Base-by-base conservation (phyloP, 1,140 invertebrate species). In the Drosophila dunni region DNA sequence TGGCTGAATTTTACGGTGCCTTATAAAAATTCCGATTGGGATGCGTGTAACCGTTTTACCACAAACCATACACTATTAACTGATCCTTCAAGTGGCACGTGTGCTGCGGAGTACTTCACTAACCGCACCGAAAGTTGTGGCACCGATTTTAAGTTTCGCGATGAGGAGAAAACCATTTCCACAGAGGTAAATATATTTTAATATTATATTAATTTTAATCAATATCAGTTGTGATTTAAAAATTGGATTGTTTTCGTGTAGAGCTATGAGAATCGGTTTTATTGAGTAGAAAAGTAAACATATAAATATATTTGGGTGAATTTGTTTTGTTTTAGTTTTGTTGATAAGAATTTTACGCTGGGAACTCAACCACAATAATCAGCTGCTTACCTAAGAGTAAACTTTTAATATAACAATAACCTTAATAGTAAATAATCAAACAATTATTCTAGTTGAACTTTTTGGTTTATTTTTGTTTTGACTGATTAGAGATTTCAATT, bases 1-100 rank as follows among this genome's bases (percentile, higher is more conserved):
- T 96, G 95, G 95, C 67, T 95, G 2, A 48, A 88, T 7, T 93
- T 94, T 73, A 93, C 94, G 0, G 91, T 91, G 29, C 95, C 95
- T 0, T 85, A 81, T 11, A 83, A 85, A 13, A 81, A 91, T 36
- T 79, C 73, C 9, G 81, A 85, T 5, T 94, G 93, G 61, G 93
- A 93, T 5, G 92, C 92, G 58, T 95, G 95, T 63, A 65, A 66
- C 11, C 92, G 93, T 29, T 95, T 38, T 2, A 51, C 24, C 7
- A 24, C 44, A 1, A 10, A 54, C 9, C 2, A 33, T 3, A 33
- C 4, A 10, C n/a, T 63, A 5, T 36, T 44, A 6, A 65, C 44
- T n/a, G 66, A 67, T 10, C 73, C 75, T 0, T 78, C 81, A 0
- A 64, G 54, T 20, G 57, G 65, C 7, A 76, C 57, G 17, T 91